phyloP scores from a whole-genome alignment of 2,113 vertebrate species.

The Heterotilapia buettikoferi region DNA sequence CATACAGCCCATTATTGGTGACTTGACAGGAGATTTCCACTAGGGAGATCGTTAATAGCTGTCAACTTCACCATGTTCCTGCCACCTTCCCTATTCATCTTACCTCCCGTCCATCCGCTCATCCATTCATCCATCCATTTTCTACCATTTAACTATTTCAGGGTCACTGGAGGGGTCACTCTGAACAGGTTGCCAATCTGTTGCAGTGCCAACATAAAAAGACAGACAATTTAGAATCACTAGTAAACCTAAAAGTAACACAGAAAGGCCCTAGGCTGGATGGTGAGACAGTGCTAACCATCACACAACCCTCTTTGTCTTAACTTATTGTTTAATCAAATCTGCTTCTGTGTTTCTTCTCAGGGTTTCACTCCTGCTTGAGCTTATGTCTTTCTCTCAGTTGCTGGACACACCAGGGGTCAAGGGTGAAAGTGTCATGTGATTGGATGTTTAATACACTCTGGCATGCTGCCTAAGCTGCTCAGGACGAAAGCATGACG shows the following conservation, averaged over 20 bases:
- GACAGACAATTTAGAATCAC: background rate
- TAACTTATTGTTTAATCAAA: background rate
- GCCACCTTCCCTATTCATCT: background rate
- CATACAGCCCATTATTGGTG: background rate
- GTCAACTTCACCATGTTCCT: background rate
- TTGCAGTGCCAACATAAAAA: background rate
- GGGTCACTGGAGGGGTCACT: background rate
- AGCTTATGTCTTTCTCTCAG: background rate
- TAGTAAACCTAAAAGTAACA: background rate
- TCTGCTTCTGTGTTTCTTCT: background rate
- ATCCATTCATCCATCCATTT: background rate
- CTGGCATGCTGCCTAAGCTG: slow-evolving; percentile 42
- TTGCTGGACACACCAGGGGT: background rate
- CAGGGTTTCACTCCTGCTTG: background rate
- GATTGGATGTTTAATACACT: slow-evolving; percentile 31
- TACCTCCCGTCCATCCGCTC: background rate
- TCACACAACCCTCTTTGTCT: background rate
- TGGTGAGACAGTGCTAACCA: background rate
- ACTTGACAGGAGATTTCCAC: background rate
- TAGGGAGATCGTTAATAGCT: background rate
- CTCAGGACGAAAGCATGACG: slow-evolving; percentile 28
- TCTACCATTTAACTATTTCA: background rate
- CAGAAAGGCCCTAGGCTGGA: background rate
- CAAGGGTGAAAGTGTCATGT: slow-evolving; percentile 46
- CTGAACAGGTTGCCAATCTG: background rate